Conservation (phyloP, 37 sponge, comb jelly and placozoan genomes). For the Spongilla lacustris region DNA sequence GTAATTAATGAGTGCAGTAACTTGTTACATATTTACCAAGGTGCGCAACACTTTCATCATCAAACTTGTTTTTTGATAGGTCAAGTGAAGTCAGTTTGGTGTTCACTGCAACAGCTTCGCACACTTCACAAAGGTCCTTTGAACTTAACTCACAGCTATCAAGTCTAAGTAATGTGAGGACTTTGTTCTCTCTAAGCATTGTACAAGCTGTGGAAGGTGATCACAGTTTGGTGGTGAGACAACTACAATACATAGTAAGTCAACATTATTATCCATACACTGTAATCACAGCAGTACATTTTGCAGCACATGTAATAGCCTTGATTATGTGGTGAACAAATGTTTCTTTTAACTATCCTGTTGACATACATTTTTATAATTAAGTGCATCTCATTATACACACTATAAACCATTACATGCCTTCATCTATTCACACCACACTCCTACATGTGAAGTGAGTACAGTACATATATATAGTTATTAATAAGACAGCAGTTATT, state of each 20-base stretch:
- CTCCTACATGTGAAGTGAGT: conserved; percentile 1
- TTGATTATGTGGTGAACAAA: not conserved
- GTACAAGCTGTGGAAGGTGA: conserved; percentile 1
- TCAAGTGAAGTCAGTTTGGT: conserved; percentile 1
- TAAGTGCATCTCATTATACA: not conserved
- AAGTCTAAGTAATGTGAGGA: conserved; percentile 1
- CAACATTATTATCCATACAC: not conserved
- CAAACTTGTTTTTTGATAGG: conserved; percentile 1
- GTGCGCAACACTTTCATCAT: not conserved
- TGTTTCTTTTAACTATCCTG: not conserved
- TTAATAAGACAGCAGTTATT: not conserved
- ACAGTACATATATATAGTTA: not conserved
- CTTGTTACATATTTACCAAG: not conserved
- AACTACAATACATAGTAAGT: not conserved
- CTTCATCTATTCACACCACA: conserved; percentile 1
- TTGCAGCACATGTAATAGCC: not conserved
- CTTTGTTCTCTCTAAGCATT: not conserved
- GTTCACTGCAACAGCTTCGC: conserved; percentile 1
- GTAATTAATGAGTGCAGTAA: not conserved
- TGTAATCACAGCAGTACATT: conserved; percentile 1
- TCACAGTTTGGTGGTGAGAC: conserved; percentile 1
- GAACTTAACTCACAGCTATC: not conserved
- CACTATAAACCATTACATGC: not conserved
- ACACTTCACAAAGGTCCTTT: conserved; percentile 1
- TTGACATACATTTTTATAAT: conserved; percentile 1